These are phyloP conservation scores for Frankliniella intonsa DNA, from an alignment of 2,888 invertebrate genomes.

Conservation along the genomic window DNA sequence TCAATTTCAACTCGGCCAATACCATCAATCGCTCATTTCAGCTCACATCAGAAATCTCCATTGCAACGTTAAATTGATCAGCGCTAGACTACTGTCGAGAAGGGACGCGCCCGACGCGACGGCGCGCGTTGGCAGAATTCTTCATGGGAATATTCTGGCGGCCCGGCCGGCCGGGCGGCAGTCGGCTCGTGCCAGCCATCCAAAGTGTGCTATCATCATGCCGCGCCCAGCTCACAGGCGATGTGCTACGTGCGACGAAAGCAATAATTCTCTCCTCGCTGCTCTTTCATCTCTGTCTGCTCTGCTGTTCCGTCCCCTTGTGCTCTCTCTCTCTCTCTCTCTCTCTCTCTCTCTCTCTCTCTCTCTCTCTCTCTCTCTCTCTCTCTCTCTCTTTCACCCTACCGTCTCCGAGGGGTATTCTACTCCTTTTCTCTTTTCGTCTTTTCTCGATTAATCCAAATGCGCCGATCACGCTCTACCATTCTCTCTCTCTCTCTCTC, in stretches of 20 bases:
- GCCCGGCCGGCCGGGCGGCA: too few relatives aligned
- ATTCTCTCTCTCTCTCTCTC: slow-evolving; percentile 28
- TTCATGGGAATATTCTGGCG: too few relatives aligned
- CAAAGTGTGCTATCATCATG: too few relatives aligned
- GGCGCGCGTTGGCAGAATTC: too few relatives aligned
- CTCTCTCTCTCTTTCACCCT: slow-evolving; percentile 32
- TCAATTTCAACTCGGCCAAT: too few relatives aligned
- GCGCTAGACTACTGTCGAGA: too few relatives aligned
- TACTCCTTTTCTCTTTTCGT: neutral
- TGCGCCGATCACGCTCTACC: slow-evolving; percentile 28
- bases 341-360: slow-evolving; percentile 31
- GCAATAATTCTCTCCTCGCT: neutral
- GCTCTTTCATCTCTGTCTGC: slow-evolving; percentile 2
- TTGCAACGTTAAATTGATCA: too few relatives aligned
- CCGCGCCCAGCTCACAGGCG: neutral
- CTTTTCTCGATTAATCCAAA: slow-evolving; percentile 25
- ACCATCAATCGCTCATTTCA: too few relatives aligned
- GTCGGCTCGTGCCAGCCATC: too few relatives aligned
- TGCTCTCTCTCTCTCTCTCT: slow-evolving; percentile 27
- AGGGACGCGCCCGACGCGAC: too few relatives aligned
- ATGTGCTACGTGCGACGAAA: slow-evolving; percentile 19
- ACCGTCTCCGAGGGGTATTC: neutral
- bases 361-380: slow-evolving; percentile 30
- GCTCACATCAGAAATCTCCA: too few relatives aligned
- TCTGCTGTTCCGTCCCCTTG: neutral